phyloP scores from a whole-genome alignment of 2,797 vertebrate genomes.

The Erpetoichthys calabaricus region DNA sequence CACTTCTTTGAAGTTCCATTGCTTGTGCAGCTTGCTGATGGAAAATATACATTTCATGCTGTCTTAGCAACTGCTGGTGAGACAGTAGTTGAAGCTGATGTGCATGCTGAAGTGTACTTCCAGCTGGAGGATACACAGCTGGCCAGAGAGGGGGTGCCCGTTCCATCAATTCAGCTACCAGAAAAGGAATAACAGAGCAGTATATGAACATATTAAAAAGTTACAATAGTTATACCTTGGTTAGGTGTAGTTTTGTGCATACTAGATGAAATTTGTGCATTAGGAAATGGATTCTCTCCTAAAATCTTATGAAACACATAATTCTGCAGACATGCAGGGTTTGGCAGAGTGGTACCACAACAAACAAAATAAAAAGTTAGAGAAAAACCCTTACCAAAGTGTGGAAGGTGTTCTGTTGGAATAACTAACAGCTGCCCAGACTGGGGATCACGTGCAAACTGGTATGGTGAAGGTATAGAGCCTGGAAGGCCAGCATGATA shows the following conservation, averaged over 20 bases:
- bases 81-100: conserved; percentile 94
- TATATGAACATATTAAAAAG: too few species aligned
- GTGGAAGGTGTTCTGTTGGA: conserved; percentile 81
- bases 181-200: not conserved
- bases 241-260: too few species aligned
- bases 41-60: conserved; percentile 89
- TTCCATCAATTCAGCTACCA: conserved; percentile 78
- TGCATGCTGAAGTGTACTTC: conserved; percentile 81
- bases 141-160: conserved; percentile 79
- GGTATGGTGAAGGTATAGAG: conserved; percentile 77
- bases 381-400: conserved; percentile 63
- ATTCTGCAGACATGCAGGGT: too few species aligned
- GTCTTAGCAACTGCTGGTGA: conserved; percentile 88
- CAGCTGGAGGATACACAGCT: conserved; percentile 63
- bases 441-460: conserved; percentile 87
- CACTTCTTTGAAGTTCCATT: conserved; percentile 82
- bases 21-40: conserved; percentile 92
- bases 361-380: too few species aligned
- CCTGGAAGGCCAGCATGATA: conserved; percentile 70
- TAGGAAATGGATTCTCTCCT: too few species aligned
- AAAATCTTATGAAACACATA: too few species aligned
- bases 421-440: conserved; percentile 90
- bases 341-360: too few species aligned
- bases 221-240: too few species aligned
- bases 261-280: too few species aligned